Evolutionary conservation across 2,113 vertebrate genomes (phyloP), one percentile per base, ranked within the genome.

Genomic region (Probosciger aterrimus): DNA sequence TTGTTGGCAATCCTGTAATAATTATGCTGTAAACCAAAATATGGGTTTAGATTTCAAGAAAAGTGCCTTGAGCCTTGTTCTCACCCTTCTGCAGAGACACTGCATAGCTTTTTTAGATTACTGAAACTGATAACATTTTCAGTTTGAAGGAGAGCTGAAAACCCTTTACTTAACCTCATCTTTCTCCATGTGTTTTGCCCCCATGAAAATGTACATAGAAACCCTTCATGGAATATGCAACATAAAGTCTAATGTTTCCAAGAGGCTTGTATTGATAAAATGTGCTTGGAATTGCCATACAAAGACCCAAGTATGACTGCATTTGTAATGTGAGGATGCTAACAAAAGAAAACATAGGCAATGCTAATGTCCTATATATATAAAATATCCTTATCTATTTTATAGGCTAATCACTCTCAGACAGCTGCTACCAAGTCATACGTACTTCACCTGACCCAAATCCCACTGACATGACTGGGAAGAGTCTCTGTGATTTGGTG

Each of bases 11-110:
- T 85, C n/a, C 41, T 82, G 69, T 82, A 84, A 65, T 82, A 93
- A 94, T 92, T 92, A 79, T 31, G 35, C 52, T 85, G 39, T 85
- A 90, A 93, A 93, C 88, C 68, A 94, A 88, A 95, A 70, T 27
- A 70, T 2, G 35, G 12, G 33, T 60, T 92, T 90, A 57, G 43
- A 90, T 92, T 93, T 95, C 76, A 84, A 63, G 47, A 57, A 86
- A 78, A 90, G 55, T 41, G 86, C 60, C 75, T 90, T 69, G 25
- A 94, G 79, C 44, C 50, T 93, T 74, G 78, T 85, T 94, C 53
- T 79, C 49, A 90, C 82, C 49, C 90, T 86, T 86, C 24, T 69
- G 63, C 37, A 69, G 65, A 73, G 78, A 82, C 71, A 52, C 49
- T 49, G 46, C 25, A 8, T 76, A 76, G 63, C 70, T 25, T 79